Evolutionary conservation across 2,797 vertebrate genomes (phyloP).

Genomic region (Falco cherrug): DNA sequence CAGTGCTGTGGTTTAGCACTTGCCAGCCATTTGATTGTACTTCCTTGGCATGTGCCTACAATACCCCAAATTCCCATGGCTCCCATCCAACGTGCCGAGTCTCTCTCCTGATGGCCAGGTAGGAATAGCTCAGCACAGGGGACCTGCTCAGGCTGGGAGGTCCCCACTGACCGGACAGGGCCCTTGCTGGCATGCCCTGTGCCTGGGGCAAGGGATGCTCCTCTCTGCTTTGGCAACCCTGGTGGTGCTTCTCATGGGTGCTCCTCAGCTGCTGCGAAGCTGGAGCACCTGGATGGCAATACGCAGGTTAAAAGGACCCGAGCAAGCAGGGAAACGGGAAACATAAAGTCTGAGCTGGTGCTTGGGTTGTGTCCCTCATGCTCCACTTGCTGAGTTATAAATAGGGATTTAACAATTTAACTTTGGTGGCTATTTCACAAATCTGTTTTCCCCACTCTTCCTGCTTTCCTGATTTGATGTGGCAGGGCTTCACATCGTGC

Average conservation of each 20-base stretch:
- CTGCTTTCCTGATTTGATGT: background rate
- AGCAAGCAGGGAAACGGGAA: background rate
- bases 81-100: fast-evolving
- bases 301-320: background rate
- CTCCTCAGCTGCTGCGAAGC: background rate
- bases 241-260: background rate
- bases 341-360: background rate
- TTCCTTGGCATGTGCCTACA: background rate
- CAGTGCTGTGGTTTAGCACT: background rate
- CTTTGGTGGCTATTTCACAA: background rate
- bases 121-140: background rate
- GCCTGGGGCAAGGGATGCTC: background rate
- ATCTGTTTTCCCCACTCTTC: background rate
- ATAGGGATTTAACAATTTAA: background rate
- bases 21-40: background rate
- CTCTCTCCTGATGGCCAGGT: background rate
- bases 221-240: background rate
- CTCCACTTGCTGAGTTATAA: background rate
- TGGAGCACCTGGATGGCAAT: background rate
- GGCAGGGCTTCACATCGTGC: background rate
- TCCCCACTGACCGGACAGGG: background rate
- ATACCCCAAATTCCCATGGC: fast-evolving
- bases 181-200: fast-evolving
- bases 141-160: background rate
- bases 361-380: background rate